phyloP scores from a whole-genome alignment of 2,797 vertebrate species.

The Siniperca obscura region DNA sequence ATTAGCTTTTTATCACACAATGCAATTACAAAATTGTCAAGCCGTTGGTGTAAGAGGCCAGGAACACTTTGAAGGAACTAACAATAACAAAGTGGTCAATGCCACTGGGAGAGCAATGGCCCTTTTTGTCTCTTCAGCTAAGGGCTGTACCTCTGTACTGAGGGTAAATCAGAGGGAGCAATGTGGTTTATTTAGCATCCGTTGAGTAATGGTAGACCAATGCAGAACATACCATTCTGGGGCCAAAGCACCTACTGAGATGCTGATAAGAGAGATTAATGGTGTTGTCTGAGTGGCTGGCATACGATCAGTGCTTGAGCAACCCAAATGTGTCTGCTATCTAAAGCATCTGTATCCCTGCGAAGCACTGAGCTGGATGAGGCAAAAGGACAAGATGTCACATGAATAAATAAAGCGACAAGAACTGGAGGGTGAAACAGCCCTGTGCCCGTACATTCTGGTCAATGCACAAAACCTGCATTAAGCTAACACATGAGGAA shows the following conservation, averaged over 20 bases:
- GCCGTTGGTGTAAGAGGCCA: slow-evolving; percentile 76
- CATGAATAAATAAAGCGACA: slow-evolving; percentile 81
- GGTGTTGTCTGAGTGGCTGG: slow-evolving; percentile 86
- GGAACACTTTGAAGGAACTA: slow-evolving; percentile 80
- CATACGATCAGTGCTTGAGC: slow-evolving; percentile 84
- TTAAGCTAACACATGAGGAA: slow-evolving; percentile 59
- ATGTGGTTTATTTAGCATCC: slow-evolving; percentile 81
- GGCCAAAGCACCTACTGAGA: slow-evolving; percentile 82
- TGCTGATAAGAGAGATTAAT: slow-evolving; percentile 91
- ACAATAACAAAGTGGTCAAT: slow-evolving; percentile 82
- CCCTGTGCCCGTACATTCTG: slow-evolving; percentile 61
- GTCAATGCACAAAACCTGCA: slow-evolving; percentile 73
- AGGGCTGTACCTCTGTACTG: slow-evolving; percentile 71
- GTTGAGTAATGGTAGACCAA: slow-evolving; percentile 80
- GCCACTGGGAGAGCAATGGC: slow-evolving; percentile 73
- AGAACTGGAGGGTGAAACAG: slow-evolving; percentile 66
- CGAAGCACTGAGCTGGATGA: slow-evolving; percentile 81
- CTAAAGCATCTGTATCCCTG: slow-evolving; percentile 86
- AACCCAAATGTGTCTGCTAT: slow-evolving; percentile 87
- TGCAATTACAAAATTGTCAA: slow-evolving; percentile 87
- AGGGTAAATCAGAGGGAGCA: slow-evolving; percentile 78
- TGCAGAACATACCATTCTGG: slow-evolving; percentile 81
- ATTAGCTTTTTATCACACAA: slow-evolving; percentile 88
- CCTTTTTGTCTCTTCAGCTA: slow-evolving; percentile 65
- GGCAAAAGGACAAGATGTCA: slow-evolving; percentile 83